Percentiles rank a stretch among this genome's conserved stretches.
These are phyloP conservation scores for Gulo gulo DNA, from an alignment of 2,113 vertebrate species.

Conservation along the genomic window DNA sequence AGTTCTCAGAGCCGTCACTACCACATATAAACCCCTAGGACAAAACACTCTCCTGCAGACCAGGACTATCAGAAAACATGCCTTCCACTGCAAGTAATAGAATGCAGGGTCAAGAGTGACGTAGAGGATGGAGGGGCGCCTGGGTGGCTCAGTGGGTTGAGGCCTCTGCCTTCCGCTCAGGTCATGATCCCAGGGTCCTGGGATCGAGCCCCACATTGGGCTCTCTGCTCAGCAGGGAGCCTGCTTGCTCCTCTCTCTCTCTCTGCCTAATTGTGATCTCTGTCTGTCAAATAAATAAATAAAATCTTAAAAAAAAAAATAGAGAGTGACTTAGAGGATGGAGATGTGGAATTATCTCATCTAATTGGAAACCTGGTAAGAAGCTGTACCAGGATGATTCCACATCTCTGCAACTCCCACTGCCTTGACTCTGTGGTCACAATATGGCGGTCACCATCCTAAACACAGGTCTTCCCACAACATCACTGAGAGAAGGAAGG, in stretches of 20 bases:
- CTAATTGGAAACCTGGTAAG: background rate
- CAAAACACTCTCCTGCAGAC: background rate
- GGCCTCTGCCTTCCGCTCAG: too few relatives aligned
- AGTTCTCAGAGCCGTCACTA: background rate
- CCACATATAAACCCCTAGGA: background rate
- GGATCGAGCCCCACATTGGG: too few relatives aligned
- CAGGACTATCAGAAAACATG: background rate
- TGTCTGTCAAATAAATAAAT: too few relatives aligned
- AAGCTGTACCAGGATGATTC: background rate
- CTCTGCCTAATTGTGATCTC: too few relatives aligned
- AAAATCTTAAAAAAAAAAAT: too few relatives aligned
- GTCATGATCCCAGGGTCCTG: too few relatives aligned
- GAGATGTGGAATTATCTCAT: background rate
- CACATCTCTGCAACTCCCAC: background rate
- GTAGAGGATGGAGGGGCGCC: background rate
- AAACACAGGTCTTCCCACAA: background rate
- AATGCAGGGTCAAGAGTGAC: background rate
- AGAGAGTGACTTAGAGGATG: background rate
- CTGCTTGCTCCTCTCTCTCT: too few relatives aligned
- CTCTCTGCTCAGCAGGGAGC: too few relatives aligned
- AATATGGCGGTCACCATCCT: background rate
- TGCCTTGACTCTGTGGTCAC: background rate
- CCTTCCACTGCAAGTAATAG: background rate
- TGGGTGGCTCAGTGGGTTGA: too few relatives aligned
- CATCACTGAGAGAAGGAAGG: background rate